Percentiles rank a stretch among this genome's conserved stretches.
Conservation (phyloP, 2,113 vertebrate species). For the Microtus ochrogaster region DNA sequence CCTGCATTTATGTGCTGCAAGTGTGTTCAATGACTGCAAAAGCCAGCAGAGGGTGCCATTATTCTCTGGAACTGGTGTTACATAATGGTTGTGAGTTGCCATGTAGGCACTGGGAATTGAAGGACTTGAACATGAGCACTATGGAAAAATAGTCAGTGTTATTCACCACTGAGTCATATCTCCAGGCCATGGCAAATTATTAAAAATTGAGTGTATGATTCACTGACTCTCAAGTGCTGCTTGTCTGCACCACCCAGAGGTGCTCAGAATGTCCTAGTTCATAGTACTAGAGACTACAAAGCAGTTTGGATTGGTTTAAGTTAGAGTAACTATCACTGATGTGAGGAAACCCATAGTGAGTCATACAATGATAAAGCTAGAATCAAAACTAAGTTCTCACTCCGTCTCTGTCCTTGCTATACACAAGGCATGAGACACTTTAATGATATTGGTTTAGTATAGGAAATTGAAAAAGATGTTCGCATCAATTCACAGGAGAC, state of each 20-base stretch:
- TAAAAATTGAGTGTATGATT: constrained; percentile 31
- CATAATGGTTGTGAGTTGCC: not conserved
- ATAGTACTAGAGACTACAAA: constrained; percentile 3
- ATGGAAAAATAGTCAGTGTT: not conserved
- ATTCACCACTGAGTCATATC: not conserved
- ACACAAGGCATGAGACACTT: not conserved
- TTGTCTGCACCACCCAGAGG: constrained; percentile 1
- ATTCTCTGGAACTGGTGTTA: not conserved
- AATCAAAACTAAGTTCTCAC: constrained; percentile 34
- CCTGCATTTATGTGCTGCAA: not conserved
- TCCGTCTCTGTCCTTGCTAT: not conserved
- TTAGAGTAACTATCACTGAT: constrained; percentile 3
- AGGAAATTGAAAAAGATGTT: not conserved
- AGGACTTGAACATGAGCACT: not conserved
- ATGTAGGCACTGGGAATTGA: not conserved
- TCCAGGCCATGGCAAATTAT: not conserved
- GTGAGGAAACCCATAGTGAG: constrained; percentile 14
- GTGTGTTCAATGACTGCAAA: not conserved
- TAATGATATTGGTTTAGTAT: not conserved
- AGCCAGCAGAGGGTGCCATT: not conserved
- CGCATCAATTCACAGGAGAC: constrained; percentile 30
- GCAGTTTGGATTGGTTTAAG: not conserved
- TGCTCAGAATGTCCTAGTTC: not conserved
- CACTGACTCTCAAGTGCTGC: not conserved
- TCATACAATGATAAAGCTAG: not conserved